phyloP scores from a whole-genome alignment of 1,140 invertebrate genomes.

The Onthophagus taurus region DNA sequence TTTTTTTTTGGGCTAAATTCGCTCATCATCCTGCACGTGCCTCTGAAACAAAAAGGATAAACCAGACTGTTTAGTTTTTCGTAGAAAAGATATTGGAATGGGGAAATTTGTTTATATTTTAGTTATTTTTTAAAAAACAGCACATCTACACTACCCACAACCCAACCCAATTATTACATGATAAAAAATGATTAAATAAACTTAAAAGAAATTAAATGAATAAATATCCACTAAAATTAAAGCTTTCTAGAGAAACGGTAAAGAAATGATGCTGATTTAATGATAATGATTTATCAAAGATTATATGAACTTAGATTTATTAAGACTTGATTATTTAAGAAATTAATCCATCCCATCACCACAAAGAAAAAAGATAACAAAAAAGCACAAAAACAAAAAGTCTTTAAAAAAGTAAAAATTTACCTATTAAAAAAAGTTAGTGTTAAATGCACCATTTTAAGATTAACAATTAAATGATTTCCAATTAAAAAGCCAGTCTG shows the following conservation, averaged over 20 bases:
- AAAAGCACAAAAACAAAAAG: conserved; percentile 4
- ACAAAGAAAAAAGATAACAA: background rate
- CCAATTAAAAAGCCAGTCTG: conserved; percentile 21
- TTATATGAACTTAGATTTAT: background rate
- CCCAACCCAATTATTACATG: no score
- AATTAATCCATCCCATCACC: background rate
- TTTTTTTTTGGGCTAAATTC: no score
- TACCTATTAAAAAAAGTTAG: conserved; percentile 2
- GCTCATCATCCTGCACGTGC: conserved; percentile 62
- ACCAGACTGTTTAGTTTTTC: conserved; percentile 54
- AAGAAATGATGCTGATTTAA: background rate
- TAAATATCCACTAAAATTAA: conserved; percentile 6
- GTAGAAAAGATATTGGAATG: conserved; percentile 42
- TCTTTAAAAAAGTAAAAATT: background rate
- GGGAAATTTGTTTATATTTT: background rate
- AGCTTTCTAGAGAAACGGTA: background rate
- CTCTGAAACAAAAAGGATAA: conserved; percentile 62
- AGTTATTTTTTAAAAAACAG: background rate
- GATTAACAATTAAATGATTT: no score
- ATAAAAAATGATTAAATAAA: conserved; percentile 4
- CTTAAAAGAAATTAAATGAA: background rate
- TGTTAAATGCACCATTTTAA: conserved; percentile 10
- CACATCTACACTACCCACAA: conserved; percentile 10
- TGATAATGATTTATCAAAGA: background rate
- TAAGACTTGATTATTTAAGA: conserved; percentile 4